Evolutionary conservation across 2,797 vertebrate species (phyloP).

Genomic region (Cuniculus paca): DNA sequence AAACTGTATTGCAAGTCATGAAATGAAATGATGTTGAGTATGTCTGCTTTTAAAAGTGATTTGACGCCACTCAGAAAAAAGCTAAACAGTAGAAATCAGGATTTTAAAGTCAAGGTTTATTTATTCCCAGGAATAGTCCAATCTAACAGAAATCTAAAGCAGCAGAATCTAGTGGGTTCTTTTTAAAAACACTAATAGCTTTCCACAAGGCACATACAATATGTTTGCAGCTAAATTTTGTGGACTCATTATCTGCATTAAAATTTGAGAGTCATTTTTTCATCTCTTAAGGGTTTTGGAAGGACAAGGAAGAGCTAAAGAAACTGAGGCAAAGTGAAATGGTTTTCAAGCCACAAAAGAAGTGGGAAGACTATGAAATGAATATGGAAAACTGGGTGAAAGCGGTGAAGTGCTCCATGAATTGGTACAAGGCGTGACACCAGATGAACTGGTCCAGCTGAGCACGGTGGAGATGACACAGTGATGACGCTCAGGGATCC

Average conservation of each 20-base stretch:
- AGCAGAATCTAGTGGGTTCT: background rate
- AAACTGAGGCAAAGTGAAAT: conserved; percentile 90
- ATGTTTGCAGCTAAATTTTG: conserved; percentile 17
- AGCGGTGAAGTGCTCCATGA: conserved; percentile 92
- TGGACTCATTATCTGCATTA: conserved; percentile 74
- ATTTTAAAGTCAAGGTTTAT: background rate
- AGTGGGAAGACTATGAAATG: conserved; percentile 88
- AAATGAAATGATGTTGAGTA: background rate
- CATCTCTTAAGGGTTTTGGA: conserved; percentile 94
- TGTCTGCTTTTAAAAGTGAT: conserved; percentile 22
- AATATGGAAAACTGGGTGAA: conserved; percentile 94
- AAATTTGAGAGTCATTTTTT: conserved; percentile 73
- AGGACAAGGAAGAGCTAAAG: conserved; percentile 93
- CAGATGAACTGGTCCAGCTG: background rate
- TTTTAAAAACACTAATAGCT: background rate
- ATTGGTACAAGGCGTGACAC: conserved; percentile 91
- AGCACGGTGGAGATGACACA: no score
- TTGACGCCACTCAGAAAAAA: conserved; percentile 1
- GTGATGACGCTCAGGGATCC: background rate
- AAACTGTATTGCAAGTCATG: background rate
- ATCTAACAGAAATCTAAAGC: conserved; percentile 33
- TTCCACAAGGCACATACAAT: background rate
- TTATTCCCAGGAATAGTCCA: background rate
- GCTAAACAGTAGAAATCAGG: conserved; percentile 39
- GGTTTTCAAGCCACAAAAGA: conserved; percentile 91